Evolutionary conservation across 2,797 vertebrate species (phyloP).

Genomic region (Otolemur crassicaudatus): DNA sequence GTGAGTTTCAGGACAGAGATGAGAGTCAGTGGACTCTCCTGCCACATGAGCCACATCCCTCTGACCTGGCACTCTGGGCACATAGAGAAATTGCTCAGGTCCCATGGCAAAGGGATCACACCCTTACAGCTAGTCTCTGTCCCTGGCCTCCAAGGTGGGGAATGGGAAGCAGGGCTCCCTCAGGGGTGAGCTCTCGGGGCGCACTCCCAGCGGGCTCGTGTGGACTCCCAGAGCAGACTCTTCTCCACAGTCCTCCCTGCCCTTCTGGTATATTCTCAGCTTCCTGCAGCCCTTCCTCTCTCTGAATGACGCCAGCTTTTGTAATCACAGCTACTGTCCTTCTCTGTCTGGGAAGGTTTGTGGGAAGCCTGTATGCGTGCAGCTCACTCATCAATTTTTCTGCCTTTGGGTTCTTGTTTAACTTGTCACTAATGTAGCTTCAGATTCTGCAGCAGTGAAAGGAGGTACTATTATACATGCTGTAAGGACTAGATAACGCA

Average conservation of each 20-base stretch:
- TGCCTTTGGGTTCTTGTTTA: not conserved
- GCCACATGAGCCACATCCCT: not conserved
- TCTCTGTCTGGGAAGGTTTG: not conserved
- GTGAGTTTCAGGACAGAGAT: not conserved
- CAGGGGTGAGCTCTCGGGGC: not conserved
- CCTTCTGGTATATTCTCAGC: not conserved
- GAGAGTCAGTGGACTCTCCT: not conserved
- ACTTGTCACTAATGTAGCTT: not conserved
- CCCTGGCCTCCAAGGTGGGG: not conserved
- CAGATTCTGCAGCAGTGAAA: not conserved
- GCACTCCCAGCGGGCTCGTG: not conserved
- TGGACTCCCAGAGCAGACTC: not conserved
- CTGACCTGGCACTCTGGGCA: not conserved
- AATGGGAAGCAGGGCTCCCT: not conserved
- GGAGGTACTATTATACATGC: not conserved
- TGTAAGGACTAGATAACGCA: not conserved
- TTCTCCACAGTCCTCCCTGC: not conserved
- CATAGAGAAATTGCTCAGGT: not conserved
- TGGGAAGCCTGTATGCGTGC: not conserved
- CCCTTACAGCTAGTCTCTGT: not conserved
- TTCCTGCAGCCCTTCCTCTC: not conserved
- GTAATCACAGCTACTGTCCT: not conserved
- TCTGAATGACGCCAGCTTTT: not conserved
- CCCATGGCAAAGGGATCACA: not conserved
- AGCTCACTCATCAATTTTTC: not conserved